Conservation (phyloP, 2,797 vertebrate species). For the Notoglanidium macrostoma region DNA sequence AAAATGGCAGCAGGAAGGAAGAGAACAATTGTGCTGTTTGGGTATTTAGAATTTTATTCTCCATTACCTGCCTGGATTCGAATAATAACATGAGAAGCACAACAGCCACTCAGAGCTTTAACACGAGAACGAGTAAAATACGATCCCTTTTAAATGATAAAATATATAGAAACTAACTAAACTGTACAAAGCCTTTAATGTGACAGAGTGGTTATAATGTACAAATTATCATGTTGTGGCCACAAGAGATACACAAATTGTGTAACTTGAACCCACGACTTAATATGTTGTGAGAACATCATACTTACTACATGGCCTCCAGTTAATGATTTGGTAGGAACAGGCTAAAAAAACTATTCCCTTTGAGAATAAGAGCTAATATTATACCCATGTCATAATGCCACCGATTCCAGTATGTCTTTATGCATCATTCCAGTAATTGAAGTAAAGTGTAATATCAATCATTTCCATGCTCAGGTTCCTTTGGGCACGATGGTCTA, state of each 20-base stretch:
- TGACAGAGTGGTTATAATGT: neutral
- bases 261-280: neutral
- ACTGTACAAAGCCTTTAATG: neutral
- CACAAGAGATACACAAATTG: neutral
- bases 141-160: neutral
- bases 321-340: neutral
- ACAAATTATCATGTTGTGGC: neutral
- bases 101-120: neutral
- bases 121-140: too few relatives aligned
- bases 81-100: neutral
- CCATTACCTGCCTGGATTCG: neutral
- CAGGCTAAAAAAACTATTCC: neutral
- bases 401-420: neutral
- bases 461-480: neutral
- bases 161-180: neutral
- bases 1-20: neutral
- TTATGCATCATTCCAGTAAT: neutral
- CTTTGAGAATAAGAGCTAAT: neutral
- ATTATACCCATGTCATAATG: neutral
- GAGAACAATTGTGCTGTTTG: neutral
- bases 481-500: neutral
- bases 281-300: slow-evolving; percentile 5
- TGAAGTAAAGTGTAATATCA: too few relatives aligned
- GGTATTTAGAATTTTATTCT: neutral
- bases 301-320: neutral